phyloP scores from a whole-genome alignment of 2,113 vertebrate genomes.

The Lota lota region DNA sequence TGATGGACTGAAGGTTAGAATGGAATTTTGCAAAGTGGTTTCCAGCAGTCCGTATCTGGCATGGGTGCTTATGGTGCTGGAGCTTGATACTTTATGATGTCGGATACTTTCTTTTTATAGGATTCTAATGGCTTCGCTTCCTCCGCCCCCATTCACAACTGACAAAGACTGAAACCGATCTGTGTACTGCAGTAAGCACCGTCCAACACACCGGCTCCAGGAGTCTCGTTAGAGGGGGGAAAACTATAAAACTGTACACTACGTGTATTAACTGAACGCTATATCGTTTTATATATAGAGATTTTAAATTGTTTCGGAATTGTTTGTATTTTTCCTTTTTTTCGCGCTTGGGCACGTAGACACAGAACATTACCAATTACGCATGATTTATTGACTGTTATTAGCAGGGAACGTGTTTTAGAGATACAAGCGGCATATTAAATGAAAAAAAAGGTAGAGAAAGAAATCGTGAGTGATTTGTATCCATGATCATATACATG shows the following conservation, averaged over 20 bases:
- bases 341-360: too few species aligned
- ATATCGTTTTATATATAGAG: too few species aligned
- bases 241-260: conserved; percentile 66
- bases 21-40: conserved; percentile 36
- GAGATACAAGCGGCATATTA: too few species aligned
- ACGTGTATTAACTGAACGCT: conserved; percentile 56
- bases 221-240: conserved; percentile 41
- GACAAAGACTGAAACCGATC: conserved; percentile 75
- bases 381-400: too few species aligned
- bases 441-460: too few species aligned
- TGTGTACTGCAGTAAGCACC: conserved; percentile 47
- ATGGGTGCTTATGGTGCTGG: conserved; percentile 47
- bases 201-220: conserved; percentile 59
- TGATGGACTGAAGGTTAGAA: conserved; percentile 25
- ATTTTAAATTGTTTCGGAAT: too few species aligned
- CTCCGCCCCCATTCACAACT: conserved; percentile 74
- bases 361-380: too few species aligned
- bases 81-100: conserved; percentile 65
- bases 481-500: too few species aligned
- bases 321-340: too few species aligned
- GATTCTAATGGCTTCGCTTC: conserved; percentile 65
- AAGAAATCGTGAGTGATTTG: too few species aligned
- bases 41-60: conserved; percentile 40
- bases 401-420: too few species aligned
- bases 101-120: conserved; percentile 78